phyloP scores from a whole-genome alignment of 2,113 vertebrate species.

The Syrmaticus mikado region DNA sequence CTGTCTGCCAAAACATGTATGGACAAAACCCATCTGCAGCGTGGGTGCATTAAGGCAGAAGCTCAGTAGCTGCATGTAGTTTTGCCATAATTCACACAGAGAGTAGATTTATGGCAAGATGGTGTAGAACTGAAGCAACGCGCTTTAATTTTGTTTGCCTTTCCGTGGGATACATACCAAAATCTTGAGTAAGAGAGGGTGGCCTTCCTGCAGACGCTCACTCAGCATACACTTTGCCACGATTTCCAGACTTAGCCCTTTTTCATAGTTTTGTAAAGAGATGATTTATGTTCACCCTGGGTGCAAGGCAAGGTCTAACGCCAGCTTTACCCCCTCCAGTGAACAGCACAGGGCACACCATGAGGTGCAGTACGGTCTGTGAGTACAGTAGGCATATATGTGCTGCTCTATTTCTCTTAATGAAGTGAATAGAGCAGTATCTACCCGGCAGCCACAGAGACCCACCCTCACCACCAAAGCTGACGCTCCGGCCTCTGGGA shows the following conservation, averaged over 20 bases:
- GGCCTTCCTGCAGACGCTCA: conserved; percentile 32
- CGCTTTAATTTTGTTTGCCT: conserved; percentile 58
- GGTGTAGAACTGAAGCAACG: conserved; percentile 31
- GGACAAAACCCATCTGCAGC: conserved; percentile 34
- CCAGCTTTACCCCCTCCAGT: background rate
- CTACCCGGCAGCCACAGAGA: background rate
- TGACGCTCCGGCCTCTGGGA: background rate
- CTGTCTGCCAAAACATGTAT: conserved; percentile 21
- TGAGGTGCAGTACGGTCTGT: background rate
- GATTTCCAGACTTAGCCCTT: background rate
- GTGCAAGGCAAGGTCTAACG: conserved; percentile 9
- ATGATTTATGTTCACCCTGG: background rate
- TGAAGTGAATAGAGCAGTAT: background rate
- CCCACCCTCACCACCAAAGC: background rate
- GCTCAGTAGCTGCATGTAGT: conserved; percentile 29
- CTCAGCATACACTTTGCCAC: conserved; percentile 57
- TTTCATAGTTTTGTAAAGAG: conserved; percentile 40
- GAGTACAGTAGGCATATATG: too few relatives aligned
- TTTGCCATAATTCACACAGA: background rate
- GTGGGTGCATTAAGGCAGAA: background rate
- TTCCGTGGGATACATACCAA: conserved; percentile 19
- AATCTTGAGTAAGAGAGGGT: conserved; percentile 60
- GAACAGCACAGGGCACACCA: background rate
- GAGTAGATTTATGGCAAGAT: conserved; percentile 37
- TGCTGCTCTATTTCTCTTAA: background rate